Base-by-base conservation (phyloP, 1,140 invertebrate species). In the Bombus turneri region DNA sequence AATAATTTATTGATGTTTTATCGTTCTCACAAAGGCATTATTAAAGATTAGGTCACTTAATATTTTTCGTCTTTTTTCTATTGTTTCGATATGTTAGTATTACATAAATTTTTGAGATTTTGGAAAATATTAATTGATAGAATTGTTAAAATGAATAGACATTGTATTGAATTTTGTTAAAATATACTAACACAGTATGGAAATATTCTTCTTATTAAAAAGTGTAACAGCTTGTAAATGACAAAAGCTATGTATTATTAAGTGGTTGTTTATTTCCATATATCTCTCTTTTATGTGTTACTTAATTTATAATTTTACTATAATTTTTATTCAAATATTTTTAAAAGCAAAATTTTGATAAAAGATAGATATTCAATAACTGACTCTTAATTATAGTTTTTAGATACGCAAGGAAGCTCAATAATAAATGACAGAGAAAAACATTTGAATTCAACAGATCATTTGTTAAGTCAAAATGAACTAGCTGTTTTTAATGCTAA, bases 351-450 rank as follows among this genome's bases (percentile, higher is more conserved):
- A 74, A 39, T 66, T n/a, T 57, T 13, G 39, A 81, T 66, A 10
- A 72, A 31, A n/a, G 5, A 57, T 41, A 22, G 6, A 66, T 28
- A 18, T 69, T 43, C 39, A 18, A 76, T 5, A 68, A 41, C 0
- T 80, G 25, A 71, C 6, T 53, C 31, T 81, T 86, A 62, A 72
- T 91, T 91, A 62, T 62, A 92, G 91, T 87, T 91, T 87, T 83
- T 90, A 41, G 75, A 41, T 39, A 37, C 34, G 37, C 86, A 87
- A 53, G 39, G 64, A 39, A 72, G 25, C 1, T 15, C 18, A 64
- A 72, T 37, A 77, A 72, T 43, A n/a, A 83, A 81, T 53, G 25
- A 15, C 28, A 13, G 15, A 68, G n/a, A 31, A 39, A 86, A 57
- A 15, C 15, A 18, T 59, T 62, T 39, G 3, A 34, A 84, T 68